Base-by-base conservation (phyloP, 2,888 invertebrate species). In the Melanostoma scalare region DNA sequence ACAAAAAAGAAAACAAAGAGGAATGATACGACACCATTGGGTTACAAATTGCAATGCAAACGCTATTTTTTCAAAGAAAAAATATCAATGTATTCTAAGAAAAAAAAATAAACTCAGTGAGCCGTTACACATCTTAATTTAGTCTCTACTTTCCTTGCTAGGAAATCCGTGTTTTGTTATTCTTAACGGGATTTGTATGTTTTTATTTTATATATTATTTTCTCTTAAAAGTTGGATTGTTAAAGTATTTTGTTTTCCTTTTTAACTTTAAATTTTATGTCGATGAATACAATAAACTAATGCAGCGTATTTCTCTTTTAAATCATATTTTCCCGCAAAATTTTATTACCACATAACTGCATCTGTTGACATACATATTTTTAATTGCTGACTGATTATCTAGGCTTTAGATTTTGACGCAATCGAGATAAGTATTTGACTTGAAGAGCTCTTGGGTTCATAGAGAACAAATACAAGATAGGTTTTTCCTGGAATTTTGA, bases 61-160 rank as follows among this genome's bases (percentile, higher is more conserved):
- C 20, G 20, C 20, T 31, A 42, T 71, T 6, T 38, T 63, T 50
- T 67, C 44, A 44, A 69, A 63, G 38, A 72, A 60, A 55, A 61
- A 77, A 48, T 50, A 46, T 75, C 9, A 63, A 55, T 20, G 31
- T 40, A 60, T 0, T 10, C 20, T 30, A 63, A 0, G 1, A 38
- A 63, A 30, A 6, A 30, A n/a, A 6, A 46, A n/a, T 5, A 42
- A 8, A 36, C 20, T 9, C 20, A 71, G n/a, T 44, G 9, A 42
- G 4, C 4, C 40, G 53, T 69, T 78, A 46, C 36, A 65, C 46
- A 65, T 78, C 58, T 82, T 58, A n/a, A 40, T 53, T 68, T 30
- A 33, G 60, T 58, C 42, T 38, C 20, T 52, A 46, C 52, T 60
- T 50, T 35, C 33, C 42, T 50, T 40, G 8, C 3, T 53, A 36